Evolutionary conservation across 2,888 invertebrate species (phyloP).

Genomic region (Eupithecia tripunctaria): DNA sequence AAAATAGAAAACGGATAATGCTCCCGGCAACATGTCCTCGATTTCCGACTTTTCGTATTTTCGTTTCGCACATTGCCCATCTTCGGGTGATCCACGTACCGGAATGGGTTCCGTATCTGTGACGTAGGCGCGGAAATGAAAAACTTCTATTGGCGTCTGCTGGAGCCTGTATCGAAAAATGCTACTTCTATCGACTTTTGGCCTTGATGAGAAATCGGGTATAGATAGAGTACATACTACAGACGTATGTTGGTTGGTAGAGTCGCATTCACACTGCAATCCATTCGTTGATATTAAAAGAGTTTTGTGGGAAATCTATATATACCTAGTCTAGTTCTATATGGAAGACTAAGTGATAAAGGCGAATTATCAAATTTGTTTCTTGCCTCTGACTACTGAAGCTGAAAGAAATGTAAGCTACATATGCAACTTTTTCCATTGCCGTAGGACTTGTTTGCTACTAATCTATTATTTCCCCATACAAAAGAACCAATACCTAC

Average conservation of each 20-base stretch:
- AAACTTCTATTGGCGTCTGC: slow-evolving; percentile 66
- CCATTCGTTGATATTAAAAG: background rate
- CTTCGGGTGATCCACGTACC: slow-evolving; percentile 63
- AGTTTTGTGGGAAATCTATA: background rate
- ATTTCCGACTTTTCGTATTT: slow-evolving; percentile 59
- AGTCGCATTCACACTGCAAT: background rate
- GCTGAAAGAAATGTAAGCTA: background rate
- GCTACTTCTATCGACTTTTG: slow-evolving; percentile 36
- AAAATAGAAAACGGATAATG: slow-evolving; percentile 49
- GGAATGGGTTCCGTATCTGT: slow-evolving; percentile 68
- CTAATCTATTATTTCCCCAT: background rate
- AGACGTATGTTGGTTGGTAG: background rate
- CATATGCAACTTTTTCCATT: background rate
- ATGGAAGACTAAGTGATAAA: background rate
- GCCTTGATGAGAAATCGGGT: slow-evolving; percentile 17
- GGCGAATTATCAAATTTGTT: background rate
- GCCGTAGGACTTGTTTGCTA: background rate
- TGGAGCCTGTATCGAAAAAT: slow-evolving; percentile 57
- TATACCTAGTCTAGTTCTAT: too few species aligned
- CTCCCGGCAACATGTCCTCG: slow-evolving; percentile 52
- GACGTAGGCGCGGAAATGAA: slow-evolving; percentile 75
- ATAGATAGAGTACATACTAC: background rate
- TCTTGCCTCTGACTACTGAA: background rate
- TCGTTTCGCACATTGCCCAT: slow-evolving; percentile 56
- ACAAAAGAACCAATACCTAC: background rate